A percentile compares a stretch with the other conserved stretches of the same genome.
Evolutionary conservation across 2,113 vertebrate genomes (phyloP).

Genomic region (Tenebrosternarchus preto): DNA sequence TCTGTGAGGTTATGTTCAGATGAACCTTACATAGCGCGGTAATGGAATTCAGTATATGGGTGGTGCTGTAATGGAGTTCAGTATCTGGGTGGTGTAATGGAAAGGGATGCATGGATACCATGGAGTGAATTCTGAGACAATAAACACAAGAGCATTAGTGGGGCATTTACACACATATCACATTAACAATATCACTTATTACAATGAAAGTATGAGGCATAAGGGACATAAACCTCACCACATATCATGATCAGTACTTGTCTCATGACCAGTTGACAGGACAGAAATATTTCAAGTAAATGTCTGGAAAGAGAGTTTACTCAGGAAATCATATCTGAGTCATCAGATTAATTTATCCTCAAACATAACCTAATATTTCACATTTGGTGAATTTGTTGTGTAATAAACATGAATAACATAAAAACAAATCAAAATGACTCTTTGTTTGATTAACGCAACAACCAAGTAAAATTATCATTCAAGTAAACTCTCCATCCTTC

Average conservation of each 20-base stretch:
- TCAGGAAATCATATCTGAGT: slow-evolving; percentile 13
- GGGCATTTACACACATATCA: background rate
- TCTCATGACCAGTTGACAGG: slow-evolving; percentile 9
- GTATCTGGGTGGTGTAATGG: slow-evolving; percentile 5
- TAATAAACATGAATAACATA: background rate
- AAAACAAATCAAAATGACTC: background rate
- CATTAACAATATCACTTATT: background rate
- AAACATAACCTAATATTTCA: background rate
- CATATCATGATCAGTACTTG: background rate
- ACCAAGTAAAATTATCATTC: background rate
- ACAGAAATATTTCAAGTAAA: slow-evolving; percentile 20
- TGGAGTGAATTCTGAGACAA: slow-evolving; percentile 15
- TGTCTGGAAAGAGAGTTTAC: slow-evolving; percentile 30
- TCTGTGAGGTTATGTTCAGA: slow-evolving; percentile 3
- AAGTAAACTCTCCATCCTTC: slow-evolving; percentile 36
- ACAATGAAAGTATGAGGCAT: slow-evolving; percentile 3
- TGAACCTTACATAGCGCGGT: no score
- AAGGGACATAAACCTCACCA: background rate
- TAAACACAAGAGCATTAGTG: slow-evolving; percentile 15
- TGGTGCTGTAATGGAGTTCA: background rate
- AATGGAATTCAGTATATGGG: background rate
- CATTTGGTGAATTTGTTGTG: background rate
- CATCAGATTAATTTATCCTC: background rate
- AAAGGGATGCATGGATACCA: slow-evolving; percentile 5
- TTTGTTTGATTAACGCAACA: background rate